phyloP scores from a whole-genome alignment of 2,888 invertebrate genomes.

The Omphaloscelis lunosa region DNA sequence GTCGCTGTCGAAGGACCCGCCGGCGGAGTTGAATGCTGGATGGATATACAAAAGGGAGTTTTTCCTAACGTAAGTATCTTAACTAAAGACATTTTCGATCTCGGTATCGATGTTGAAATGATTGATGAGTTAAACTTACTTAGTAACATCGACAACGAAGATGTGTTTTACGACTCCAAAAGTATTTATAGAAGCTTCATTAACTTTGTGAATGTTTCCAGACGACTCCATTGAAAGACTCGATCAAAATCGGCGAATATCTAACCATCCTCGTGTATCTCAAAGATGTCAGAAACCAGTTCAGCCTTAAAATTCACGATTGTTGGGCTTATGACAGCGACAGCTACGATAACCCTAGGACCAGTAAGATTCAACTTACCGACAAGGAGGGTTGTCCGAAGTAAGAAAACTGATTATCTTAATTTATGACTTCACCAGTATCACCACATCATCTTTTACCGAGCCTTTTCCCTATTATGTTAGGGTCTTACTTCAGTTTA shows the following conservation, averaged over 20 bases:
- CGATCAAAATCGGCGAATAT: constrained; percentile 93
- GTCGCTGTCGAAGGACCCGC: constrained; percentile 92
- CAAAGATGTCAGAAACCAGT: constrained; percentile 91
- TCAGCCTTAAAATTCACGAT: constrained; percentile 93
- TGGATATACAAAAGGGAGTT: constrained; percentile 93
- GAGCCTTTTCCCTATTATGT: neutral
- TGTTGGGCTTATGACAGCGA: constrained; percentile 94
- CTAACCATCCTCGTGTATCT: constrained; percentile 93
- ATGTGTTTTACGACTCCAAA: neutral
- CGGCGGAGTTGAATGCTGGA: constrained; percentile 94
- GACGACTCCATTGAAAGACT: constrained; percentile 91
- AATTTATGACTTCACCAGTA: neutral
- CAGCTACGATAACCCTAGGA: constrained; percentile 90
- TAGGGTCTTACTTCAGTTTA: neutral
- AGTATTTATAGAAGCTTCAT: neutral
- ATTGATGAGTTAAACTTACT: neutral
- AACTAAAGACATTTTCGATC: neutral
- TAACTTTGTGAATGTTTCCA: constrained; percentile 70
- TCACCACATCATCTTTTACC: neutral
- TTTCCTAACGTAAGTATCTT: constrained; percentile 91
- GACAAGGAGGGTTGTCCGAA: constrained; percentile 93
- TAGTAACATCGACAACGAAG: neutral
- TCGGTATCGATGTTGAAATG: neutral
- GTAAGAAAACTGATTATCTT: constrained; percentile 80
- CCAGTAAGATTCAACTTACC: constrained; percentile 92